Conservation (phyloP, 2,113 vertebrate species). For the Scomber scombrus region DNA sequence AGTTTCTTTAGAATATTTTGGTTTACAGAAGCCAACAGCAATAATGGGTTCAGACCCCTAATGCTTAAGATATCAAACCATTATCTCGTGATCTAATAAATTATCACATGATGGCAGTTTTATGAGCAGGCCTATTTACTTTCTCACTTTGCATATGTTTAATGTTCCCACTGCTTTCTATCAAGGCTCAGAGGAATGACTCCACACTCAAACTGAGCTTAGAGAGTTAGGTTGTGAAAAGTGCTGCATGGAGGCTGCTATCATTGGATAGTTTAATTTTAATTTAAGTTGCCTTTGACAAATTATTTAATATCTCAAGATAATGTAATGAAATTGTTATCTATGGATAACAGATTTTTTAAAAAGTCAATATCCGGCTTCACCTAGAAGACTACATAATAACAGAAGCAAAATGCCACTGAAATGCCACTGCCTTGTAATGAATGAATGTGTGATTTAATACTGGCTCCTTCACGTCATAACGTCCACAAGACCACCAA, state of each 20-base stretch:
- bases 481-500: neutral
- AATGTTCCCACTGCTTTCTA: neutral
- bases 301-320: constrained; percentile 8
- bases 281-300: neutral
- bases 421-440: constrained; percentile 44
- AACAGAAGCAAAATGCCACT: constrained; percentile 48
- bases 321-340: constrained; percentile 1
- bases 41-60: neutral
- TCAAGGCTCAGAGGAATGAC: too few species aligned
- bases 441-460: constrained; percentile 47
- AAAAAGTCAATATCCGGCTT: constrained; percentile 22
- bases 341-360: neutral
- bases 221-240: neutral
- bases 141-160: neutral
- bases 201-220: neutral
- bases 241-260: neutral
- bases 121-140: neutral
- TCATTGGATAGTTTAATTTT: neutral
- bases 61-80: neutral
- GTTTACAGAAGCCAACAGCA: too few species aligned
- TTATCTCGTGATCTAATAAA: constrained; percentile 2
- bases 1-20: neutral
- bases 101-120: neutral
- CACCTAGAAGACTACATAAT: constrained; percentile 12
- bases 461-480: neutral